Base-by-base conservation (phyloP, 2,888 invertebrate species). In the Rapana venosa region DNA sequence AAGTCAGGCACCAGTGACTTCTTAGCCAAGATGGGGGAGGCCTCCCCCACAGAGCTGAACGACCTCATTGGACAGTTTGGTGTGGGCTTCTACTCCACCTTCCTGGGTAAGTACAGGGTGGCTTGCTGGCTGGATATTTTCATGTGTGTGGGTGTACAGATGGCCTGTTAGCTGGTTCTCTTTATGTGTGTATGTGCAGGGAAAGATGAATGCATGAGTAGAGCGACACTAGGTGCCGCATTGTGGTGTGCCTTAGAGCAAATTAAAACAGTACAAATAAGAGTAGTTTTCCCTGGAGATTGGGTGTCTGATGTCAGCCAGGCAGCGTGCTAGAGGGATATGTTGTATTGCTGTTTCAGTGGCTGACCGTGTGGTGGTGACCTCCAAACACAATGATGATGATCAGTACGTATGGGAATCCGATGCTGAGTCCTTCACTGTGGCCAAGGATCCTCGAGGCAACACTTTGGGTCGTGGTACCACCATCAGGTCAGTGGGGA, bases 41-140 rank as follows among this genome's bases (percentile, higher is more conserved):
- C 95, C 0, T 92, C 94, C 11, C 89, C 91, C n/a, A 91, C 92
- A 4, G 98, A 99, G 96, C 97, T 98, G 97, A 98, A 98, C 96
- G 99, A 99, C 96, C 98, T 99, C 97, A 99, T 99, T 96, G 99
- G 99, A 8, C 99, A 99, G 96, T 99, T 99, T 97, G 99, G 99
- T 96, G 99, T 99, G 93, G 99, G 99, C 91, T 99, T 99, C 97
- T 99, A 99, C 97, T 99, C 99, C 0, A 98, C 99, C 4, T 99
- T 99, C 97, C 97, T 98, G 89, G 96, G 96, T 96, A 93, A 92
- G 94, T 92, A 15, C 47, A 47, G 47, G 47, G n/a, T 13, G 32
- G 32, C 32, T 32, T 74, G n/a, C n/a, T 0, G 2, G 2, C 11
- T 74, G 74, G 74, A 11, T 26, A 8, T 30, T 8, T 47, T 47